Base-by-base conservation (phyloP, 2,888 invertebrate genomes). In the Omphaloscelis lunosa region DNA sequence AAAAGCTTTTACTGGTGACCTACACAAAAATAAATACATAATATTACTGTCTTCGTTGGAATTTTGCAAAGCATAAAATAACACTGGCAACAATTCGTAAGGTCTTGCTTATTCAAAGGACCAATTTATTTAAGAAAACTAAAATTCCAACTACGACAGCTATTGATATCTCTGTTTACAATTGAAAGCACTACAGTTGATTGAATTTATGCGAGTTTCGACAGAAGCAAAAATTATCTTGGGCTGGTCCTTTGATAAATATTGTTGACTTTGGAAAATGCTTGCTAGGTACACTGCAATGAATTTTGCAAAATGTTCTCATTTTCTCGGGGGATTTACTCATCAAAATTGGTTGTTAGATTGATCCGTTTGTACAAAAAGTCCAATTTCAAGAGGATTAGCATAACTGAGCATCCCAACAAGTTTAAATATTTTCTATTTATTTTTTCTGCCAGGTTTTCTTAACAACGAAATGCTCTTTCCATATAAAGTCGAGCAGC, bases 381-480 rank as follows among this genome's bases (percentile, higher is more conserved):
- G 12, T 41, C 1, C 1, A 17, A 45, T 56, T 56, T 17, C 9
- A 2, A 34, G 15, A 6, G 20, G 20, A 27, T 12, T 29, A 51
- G 6, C 29, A 15, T 9, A 29, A 45, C 27, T 23, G 27, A 56
- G 12, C 5, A 56, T 11, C n/a, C 17, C 6, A 7, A 17, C 3
- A 51, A 41, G 20, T 56, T 39, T 2, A 41, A 61, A 82, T 65
- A 29, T 41, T 41, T 77, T 45, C 48, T 51, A 29, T 62, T 62
- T 48, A 69, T 48, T 8, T 70, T 61, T 66, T n/a, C 51, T 23
- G 15, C 34, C 29, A 17, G 20, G 53, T 48, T 75, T 34, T 66
- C 27, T n/a, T 61, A 65, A 75, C 56, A 65, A 71, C 20, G 61
- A 77, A 77, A 77, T 85, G 29, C 56, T 73, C 61, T 77, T 68